These are phyloP conservation scores for Dipus sagitta DNA, from an alignment of 2,797 vertebrate genomes.

Conservation along the genomic window DNA sequence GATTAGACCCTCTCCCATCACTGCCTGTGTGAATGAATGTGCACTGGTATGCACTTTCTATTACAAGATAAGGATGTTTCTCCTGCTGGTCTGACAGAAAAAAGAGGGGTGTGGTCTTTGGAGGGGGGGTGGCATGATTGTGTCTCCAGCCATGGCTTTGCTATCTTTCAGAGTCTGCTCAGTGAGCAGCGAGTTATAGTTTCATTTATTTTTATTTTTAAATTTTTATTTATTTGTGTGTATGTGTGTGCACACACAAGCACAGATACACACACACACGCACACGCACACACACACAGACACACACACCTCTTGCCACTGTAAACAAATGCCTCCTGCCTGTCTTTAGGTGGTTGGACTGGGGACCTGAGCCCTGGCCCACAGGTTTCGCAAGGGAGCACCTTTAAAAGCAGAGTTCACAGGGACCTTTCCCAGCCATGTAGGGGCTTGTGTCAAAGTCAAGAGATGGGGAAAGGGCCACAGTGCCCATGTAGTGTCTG, in stretches of 20 bases:
- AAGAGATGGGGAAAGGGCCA: not conserved
- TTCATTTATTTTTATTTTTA: not conserved
- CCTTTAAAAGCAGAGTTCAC: not conserved
- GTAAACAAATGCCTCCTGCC: no score
- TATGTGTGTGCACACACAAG: not conserved
- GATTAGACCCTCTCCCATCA: not conserved
- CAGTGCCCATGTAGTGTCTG: not conserved
- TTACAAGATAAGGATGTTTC: not conserved
- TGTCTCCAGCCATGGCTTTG: not conserved
- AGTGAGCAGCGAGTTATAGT: not conserved
- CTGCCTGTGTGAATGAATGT: constrained; percentile 25
- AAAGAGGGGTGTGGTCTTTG: not conserved
- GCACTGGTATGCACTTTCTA: constrained; percentile 2
- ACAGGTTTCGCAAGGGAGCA: no score
- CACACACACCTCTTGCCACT: no score
- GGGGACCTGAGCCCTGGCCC: no score
- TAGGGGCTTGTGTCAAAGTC: no score
- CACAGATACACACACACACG: no score
- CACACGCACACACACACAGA: no score
- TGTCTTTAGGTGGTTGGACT: no score
- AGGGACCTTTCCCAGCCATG: not conserved
- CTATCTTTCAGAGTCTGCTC: not conserved
- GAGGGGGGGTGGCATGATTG: not conserved
- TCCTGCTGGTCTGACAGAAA: not conserved
- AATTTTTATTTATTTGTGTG: no score